Conservation (phyloP, 1,140 invertebrate species). For the Sipha flava region DNA sequence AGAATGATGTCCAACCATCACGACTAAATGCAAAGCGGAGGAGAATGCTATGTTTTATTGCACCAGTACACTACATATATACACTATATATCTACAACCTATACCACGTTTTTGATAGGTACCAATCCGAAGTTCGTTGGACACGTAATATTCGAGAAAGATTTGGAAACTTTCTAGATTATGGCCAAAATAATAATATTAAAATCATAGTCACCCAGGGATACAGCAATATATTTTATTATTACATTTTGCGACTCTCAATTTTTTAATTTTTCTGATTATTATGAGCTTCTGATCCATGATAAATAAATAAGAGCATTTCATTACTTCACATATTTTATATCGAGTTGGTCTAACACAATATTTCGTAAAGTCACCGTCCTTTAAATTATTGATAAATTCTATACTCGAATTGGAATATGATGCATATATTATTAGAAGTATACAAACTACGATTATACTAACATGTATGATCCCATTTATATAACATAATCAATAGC, state of each 20-base stretch:
- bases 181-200: background rate
- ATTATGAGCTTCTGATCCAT: no score
- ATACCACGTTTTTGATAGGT: background rate
- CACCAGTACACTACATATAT: background rate
- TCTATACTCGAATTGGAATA: background rate
- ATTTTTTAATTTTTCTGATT: no score
- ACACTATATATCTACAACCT: background rate
- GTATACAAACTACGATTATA: background rate
- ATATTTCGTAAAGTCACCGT: background rate
- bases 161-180: background rate
- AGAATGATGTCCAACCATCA: background rate
- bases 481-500: background rate
- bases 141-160: background rate
- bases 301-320: no score
- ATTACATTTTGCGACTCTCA: no score
- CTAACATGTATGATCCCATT: background rate
- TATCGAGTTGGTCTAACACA: background rate
- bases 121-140: background rate
- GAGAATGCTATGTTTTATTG: background rate
- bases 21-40: background rate
- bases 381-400: conserved; percentile 8
- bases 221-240: background rate
- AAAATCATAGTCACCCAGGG: background rate
- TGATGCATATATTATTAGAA: background rate
- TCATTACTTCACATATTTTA: background rate